phyloP scores from a whole-genome alignment of 2,113 vertebrate species.

The Lepus europaeus region DNA sequence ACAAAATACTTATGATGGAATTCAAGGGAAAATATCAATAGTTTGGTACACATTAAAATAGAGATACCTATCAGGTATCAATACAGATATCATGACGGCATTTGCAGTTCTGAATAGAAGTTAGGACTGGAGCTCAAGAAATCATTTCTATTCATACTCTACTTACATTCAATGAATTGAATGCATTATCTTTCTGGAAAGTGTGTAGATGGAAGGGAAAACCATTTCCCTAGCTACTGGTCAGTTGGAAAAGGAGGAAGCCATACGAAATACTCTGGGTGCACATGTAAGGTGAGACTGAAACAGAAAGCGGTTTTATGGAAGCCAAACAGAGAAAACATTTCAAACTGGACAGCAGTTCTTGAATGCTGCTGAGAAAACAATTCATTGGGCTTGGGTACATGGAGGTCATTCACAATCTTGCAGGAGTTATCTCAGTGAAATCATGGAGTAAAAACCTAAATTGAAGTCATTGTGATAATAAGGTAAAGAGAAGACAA shows the following conservation, averaged over 20 bases:
- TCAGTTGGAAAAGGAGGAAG: background rate
- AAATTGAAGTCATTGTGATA: background rate
- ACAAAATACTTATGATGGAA: background rate
- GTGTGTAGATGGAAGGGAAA: background rate
- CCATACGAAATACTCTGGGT: background rate
- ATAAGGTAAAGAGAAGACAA: background rate
- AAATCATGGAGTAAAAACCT: background rate
- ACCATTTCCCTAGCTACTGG: no score
- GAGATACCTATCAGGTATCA: background rate
- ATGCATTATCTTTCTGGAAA: background rate
- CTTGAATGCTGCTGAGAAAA: background rate
- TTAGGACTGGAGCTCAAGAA: background rate
- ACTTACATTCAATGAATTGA: background rate
- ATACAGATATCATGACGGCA: background rate
- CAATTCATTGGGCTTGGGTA: background rate
- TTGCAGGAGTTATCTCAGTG: background rate
- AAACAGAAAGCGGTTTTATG: background rate
- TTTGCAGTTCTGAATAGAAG: background rate
- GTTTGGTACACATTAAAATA: background rate
- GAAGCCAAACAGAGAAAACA: background rate
- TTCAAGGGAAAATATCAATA: background rate
- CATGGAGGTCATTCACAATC: background rate
- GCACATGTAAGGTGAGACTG: background rate
- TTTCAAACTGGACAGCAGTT: background rate
- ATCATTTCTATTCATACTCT: background rate